Evolutionary conservation across 2,888 invertebrate species (phyloP).

Genomic region (Aspidiotus destructor): DNA sequence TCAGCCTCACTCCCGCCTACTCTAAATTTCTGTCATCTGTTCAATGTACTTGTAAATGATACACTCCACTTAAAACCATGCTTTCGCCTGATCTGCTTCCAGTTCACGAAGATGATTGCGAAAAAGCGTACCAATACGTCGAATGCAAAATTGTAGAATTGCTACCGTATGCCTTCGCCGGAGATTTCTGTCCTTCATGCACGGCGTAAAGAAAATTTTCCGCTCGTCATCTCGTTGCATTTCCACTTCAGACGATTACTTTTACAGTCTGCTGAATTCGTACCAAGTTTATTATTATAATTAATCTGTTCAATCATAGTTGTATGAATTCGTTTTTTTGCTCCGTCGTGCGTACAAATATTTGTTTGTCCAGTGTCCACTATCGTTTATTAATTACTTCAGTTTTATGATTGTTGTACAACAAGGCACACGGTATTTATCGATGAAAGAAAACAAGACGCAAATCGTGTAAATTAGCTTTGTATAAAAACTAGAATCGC

Average conservation of each 20-base stretch:
- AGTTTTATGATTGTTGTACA: no score
- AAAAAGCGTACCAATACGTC: slow-evolving; percentile 24
- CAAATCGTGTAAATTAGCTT: slow-evolving; percentile 13
- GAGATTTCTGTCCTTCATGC: slow-evolving; percentile 24
- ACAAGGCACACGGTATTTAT: no score
- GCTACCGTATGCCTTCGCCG: slow-evolving; percentile 20
- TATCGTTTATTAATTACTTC: no score
- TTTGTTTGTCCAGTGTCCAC: no score
- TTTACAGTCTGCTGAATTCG: no score
- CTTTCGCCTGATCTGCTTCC: background rate
- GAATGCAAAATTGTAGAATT: slow-evolving; percentile 23
- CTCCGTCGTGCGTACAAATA: no score
- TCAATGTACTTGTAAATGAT: background rate
- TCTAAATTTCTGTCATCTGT: background rate
- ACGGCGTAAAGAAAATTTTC: slow-evolving; percentile 6
- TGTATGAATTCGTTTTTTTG: no score
- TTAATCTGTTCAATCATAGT: no score
- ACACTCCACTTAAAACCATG: background rate
- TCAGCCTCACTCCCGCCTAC: background rate
- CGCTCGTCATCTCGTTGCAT: no score
- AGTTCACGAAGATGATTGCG: slow-evolving; percentile 25
- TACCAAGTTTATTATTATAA: no score
- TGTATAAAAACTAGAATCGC: slow-evolving; percentile 23
- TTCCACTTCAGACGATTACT: no score
- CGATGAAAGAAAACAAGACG: slow-evolving; percentile 9